phyloP scores from a whole-genome alignment of 1,140 invertebrate genomes.

The Drosophila nannoptera region DNA sequence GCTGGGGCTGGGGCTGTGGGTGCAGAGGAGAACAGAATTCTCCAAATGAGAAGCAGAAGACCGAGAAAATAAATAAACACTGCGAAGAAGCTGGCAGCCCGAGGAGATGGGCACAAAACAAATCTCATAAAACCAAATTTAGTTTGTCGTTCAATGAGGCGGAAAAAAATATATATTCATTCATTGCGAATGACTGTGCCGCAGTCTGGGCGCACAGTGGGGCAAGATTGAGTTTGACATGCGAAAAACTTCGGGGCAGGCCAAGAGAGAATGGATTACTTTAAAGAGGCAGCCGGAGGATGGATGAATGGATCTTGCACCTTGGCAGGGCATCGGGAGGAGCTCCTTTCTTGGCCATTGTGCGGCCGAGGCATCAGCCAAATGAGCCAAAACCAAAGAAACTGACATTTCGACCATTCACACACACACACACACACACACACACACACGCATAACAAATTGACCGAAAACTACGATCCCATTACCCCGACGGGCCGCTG shows the following conservation, averaged over 20 bases:
- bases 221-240: slow-evolving; percentile 31
- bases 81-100: slow-evolving; percentile 15
- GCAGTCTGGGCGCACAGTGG: slow-evolving; percentile 38
- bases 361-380: slow-evolving; percentile 53
- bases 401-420: slow-evolving; percentile 66
- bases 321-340: neutral
- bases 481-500: slow-evolving; percentile 60
- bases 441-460: slow-evolving; percentile 66
- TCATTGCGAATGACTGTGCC: slow-evolving; percentile 49
- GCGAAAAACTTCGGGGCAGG: slow-evolving; percentile 17
- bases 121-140: slow-evolving; percentile 77
- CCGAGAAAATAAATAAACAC: no score
- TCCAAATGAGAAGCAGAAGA: slow-evolving; percentile 25
- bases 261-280: neutral
- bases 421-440: slow-evolving; percentile 5
- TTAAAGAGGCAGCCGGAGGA: neutral
- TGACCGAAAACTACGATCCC: slow-evolving; percentile 76
- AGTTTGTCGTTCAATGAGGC: slow-evolving; percentile 76
- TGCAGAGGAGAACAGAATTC: slow-evolving; percentile 37
- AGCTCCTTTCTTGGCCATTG: slow-evolving; percentile 28
- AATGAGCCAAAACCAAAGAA: slow-evolving; percentile 67
- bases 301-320: neutral
- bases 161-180: slow-evolving; percentile 73
- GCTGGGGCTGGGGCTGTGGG: no score
- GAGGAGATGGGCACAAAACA: slow-evolving; percentile 62